phyloP scores from a whole-genome alignment of 2,797 vertebrate species.

The Cynopterus sphinx region DNA sequence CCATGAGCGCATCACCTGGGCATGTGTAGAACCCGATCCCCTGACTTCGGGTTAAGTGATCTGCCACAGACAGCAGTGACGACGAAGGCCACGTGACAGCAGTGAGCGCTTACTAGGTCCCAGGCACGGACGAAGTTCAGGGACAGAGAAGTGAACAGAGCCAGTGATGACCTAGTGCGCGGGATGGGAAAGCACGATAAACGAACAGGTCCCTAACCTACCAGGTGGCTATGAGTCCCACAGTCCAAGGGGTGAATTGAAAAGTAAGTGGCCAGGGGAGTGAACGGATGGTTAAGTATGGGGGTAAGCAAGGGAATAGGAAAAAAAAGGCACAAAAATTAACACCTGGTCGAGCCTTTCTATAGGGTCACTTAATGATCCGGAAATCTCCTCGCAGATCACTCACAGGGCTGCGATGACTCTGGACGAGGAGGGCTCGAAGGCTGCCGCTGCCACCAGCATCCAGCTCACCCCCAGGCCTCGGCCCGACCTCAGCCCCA shows the following conservation, averaged over 20 bases:
- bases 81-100: neutral
- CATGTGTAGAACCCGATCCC: neutral
- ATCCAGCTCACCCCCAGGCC: neutral
- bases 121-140: neutral
- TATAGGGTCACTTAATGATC: neutral
- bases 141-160: neutral
- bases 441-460: neutral
- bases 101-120: neutral
- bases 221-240: no score
- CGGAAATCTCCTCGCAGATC: neutral
- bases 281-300: neutral
- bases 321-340: neutral
- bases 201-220: neutral
- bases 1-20: neutral
- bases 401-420: neutral
- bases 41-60: neutral
- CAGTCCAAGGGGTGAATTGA: neutral
- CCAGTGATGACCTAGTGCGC: neutral
- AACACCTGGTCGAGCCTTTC: neutral
- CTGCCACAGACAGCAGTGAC: neutral
- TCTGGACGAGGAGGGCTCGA: neutral
- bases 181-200: neutral
- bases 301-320: neutral
- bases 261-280: neutral
- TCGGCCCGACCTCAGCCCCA: neutral